Percentiles rank a stretch among this genome's conserved stretches.
phyloP scores from a whole-genome alignment of 1,140 invertebrate genomes.

The Chelonus insularis region DNA sequence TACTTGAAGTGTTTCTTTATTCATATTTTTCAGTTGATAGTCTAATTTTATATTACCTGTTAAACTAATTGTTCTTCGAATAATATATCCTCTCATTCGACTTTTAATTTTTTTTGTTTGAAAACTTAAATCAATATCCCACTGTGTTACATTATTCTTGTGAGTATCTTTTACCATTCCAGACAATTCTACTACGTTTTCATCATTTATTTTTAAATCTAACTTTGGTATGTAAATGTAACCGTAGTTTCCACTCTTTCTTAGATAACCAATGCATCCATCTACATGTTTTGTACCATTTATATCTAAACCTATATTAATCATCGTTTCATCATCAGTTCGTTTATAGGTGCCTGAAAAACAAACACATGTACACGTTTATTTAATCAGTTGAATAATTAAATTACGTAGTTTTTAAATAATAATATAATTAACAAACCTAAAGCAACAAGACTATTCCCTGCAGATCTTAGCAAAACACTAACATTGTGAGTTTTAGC shows the following conservation, averaged over 20 bases:
- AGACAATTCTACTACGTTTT: conserved; percentile 66
- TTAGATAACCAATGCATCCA: conserved; percentile 61
- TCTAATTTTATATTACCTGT: conserved; percentile 66
- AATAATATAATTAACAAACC: conserved; percentile 52
- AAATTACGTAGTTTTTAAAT: too few relatives aligned
- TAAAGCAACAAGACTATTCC: conserved; percentile 66
- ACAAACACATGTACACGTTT: too few relatives aligned
- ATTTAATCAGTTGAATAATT: too few relatives aligned
- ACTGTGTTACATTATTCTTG: conserved; percentile 72
- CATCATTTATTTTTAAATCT: conserved; percentile 68
- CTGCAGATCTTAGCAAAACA: conserved; percentile 65
- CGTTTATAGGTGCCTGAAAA: conserved; percentile 67
- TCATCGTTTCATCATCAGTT: conserved; percentile 65
- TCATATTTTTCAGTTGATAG: conserved; percentile 68
- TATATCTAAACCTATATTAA: conserved; percentile 70
- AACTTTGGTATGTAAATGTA: conserved; percentile 68
- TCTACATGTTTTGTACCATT: conserved; percentile 73
- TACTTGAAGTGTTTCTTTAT: conserved; percentile 69
- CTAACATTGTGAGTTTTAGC: conserved; percentile 64
- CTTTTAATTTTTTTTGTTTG: conserved; percentile 71
- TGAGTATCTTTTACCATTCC: conserved; percentile 65
- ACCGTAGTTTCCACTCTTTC: conserved; percentile 63
- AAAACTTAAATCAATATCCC: conserved; percentile 69
- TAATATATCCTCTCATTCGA: conserved; percentile 69
- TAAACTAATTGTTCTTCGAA: conserved; percentile 59